Percentiles rank a stretch among this genome's conserved stretches.
Evolutionary conservation across 2,797 vertebrate species (phyloP).

Genomic region (Ceyx erithaca): DNA sequence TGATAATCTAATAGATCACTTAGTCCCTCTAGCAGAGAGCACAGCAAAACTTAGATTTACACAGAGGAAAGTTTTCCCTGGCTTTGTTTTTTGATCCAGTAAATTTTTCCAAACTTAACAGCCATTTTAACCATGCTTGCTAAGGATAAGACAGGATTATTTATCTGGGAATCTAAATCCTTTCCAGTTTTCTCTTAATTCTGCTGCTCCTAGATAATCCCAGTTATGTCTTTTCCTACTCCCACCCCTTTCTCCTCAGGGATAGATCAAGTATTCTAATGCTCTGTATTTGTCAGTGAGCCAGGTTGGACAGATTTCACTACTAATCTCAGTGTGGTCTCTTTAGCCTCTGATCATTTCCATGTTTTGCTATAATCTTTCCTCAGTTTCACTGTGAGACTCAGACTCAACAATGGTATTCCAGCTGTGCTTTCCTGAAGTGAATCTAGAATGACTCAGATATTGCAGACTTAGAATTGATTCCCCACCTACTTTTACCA

Average conservation of each 20-base stretch:
- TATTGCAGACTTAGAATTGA: neutral
- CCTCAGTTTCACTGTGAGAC: neutral
- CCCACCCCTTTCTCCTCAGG: neutral
- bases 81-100: neutral
- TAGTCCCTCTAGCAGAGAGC: neutral
- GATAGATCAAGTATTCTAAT: neutral
- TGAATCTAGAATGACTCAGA: neutral
- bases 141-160: neutral
- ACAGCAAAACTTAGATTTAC: neutral
- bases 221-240: neutral
- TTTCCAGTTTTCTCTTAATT: slow-evolving; percentile 9
- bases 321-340: neutral
- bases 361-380: neutral
- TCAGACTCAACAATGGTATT: neutral
- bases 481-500: neutral
- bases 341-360: neutral
- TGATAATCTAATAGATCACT: neutral
- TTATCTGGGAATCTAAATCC: neutral
- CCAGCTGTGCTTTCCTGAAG: neutral
- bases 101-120: neutral
- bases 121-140: neutral
- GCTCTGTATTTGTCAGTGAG: neutral
- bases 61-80: neutral
- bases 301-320: neutral
- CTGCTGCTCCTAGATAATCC: neutral